Conservation (phyloP, 53 echinoderm and acorn worm species). For the Actinopyga echinites region DNA sequence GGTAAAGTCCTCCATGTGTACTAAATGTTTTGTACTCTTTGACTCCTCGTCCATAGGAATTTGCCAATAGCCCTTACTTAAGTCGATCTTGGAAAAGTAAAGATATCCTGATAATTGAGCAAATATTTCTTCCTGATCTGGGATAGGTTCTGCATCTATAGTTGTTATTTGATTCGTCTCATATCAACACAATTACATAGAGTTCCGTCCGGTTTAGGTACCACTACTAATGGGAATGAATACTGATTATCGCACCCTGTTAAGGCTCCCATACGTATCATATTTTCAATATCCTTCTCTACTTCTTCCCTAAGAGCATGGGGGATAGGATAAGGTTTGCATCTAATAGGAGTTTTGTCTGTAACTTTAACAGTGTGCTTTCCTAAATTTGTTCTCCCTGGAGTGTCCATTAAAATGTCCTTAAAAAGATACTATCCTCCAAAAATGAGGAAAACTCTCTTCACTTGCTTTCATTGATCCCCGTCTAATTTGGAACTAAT, state of each 20-base stretch:
- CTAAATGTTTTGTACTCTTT: neutral
- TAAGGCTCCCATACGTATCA: conserved; percentile 5
- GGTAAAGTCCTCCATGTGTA: no score
- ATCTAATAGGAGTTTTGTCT: neutral
- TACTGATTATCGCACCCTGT: conserved; percentile 10
- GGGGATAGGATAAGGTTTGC: conserved; percentile 26
- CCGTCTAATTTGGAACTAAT: neutral
- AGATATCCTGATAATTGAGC: neutral
- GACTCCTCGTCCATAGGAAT: neutral
- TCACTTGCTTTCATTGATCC: neutral
- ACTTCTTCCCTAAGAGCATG: conserved; percentile 36
- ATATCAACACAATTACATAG: neutral
- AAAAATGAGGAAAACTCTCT: conserved; percentile 1
- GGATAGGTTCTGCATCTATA: conserved; percentile 3
- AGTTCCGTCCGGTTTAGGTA: neutral
- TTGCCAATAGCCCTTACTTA: conserved; percentile 27
- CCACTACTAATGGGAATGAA: no score
- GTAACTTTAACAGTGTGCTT: neutral
- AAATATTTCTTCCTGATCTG: conserved; percentile 22
- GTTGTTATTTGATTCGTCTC: neutral
- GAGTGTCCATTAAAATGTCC: conserved; percentile 21
- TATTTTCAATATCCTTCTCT: conserved; percentile 12
- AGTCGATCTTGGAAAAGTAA: conserved; percentile 6
- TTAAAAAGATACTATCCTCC: neutral
- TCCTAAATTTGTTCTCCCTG: conserved; percentile 12